Evolutionary conservation across 1,140 invertebrate species (phyloP).

Genomic region (Diuraphis noxia): DNA sequence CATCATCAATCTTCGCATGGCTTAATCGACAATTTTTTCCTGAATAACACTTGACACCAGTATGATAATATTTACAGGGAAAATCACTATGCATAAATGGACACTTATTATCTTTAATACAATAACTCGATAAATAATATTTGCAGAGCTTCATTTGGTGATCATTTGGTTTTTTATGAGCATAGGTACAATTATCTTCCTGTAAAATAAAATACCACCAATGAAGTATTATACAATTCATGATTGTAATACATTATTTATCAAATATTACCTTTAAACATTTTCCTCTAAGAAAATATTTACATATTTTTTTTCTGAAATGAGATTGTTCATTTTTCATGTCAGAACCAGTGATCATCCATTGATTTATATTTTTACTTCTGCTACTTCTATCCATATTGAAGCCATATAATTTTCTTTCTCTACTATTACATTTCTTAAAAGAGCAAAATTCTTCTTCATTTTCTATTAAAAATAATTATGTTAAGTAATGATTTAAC

Average conservation of each 20-base stretch:
- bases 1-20: constrained; percentile 80
- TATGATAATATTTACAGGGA: constrained; percentile 96
- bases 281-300: constrained; percentile 40
- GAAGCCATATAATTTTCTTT: not conserved
- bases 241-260: not conserved
- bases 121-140: constrained; percentile 94
- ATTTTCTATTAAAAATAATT: not conserved
- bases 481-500: too few species aligned
- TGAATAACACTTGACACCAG: constrained; percentile 80
- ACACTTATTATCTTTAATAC: constrained; percentile 93
- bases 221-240: constrained; percentile 43
- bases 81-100: constrained; percentile 96
- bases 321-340: constrained; percentile 23
- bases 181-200: constrained; percentile 80
- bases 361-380: not conserved
- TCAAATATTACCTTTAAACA: constrained; percentile 18
- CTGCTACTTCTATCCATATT: not conserved
- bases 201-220: constrained; percentile 58
- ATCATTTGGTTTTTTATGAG: constrained; percentile 74
- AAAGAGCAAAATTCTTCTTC: not conserved
- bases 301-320: constrained; percentile 37
- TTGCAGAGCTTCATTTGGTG: constrained; percentile 94
- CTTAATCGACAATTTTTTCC: constrained; percentile 91
- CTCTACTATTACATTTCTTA: not conserved
- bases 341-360: not conserved